Base-by-base conservation (phyloP, 2,888 invertebrate species). In the Scaptomyza parva region DNA sequence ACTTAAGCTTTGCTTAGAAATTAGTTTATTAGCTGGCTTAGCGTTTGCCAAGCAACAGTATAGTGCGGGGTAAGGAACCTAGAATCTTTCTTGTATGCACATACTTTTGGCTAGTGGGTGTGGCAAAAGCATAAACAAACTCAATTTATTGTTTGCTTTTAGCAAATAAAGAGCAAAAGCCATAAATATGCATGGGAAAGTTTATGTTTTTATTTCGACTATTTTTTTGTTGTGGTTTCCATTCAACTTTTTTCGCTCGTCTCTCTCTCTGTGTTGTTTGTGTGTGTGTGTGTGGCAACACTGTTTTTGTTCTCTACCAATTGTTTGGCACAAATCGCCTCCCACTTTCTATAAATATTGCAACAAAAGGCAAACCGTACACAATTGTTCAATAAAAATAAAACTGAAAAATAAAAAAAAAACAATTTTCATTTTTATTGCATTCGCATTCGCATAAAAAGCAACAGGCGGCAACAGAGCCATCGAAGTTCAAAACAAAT, bases 101-200 rank as follows among this genome's bases (percentile, higher is more conserved):
- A 26, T 18, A 26, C 20, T n/a, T 26, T 43, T 48, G 17, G n/a
- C 33, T 30, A 62, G 37, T 57, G 53, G 76, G 61, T 63, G 67
- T 63, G 57, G 53, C 65, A 11, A 26, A 26, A 33, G 55, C 57
- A 75, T 64, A 71, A 66, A 79, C 51, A 70, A 70, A 73, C 55
- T 43, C 47, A 57, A 69, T 70, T 59, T 78, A 76, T 71, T 71
- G 61, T 76, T 59, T 59, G 63, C 67, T 69, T 62, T 75, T 71
- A 50, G 54, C 76, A 79, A 72, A 57, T 54, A 67, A 51, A 62
- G 40, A 64, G 58, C 51, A 57, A 72, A 75, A 75, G 58, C 66
- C 86, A 77, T 80, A 86, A 86, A 86, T 71, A 79, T 76, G 74
- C 79, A 73, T 70, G 62, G 43, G 67, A 74, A 77, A 55, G 44